Percentiles rank a stretch among this genome's conserved stretches.
These are phyloP conservation scores for Melanostoma mellinum DNA, from an alignment of 2,888 invertebrate genomes.

Conservation along the genomic window DNA sequence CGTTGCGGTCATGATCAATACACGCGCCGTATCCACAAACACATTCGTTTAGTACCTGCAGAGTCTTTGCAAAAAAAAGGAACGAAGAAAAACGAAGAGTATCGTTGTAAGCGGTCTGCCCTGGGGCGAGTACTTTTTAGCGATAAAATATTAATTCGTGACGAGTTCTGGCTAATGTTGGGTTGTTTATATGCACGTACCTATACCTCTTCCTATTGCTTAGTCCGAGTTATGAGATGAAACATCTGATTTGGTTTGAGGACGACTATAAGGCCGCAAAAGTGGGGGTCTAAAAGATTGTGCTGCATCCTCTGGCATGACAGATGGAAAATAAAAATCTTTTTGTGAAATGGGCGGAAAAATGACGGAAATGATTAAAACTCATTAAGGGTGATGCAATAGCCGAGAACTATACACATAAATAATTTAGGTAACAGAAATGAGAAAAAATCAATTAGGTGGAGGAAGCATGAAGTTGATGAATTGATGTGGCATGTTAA, in stretches of 20 bases:
- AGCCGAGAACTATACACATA: conserved; percentile 17
- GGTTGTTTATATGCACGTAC: conserved; percentile 56
- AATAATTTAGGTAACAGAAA: conserved; percentile 9
- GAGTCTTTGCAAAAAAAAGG: background rate
- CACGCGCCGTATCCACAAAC: conserved; percentile 42
- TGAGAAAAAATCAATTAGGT: conserved; percentile 17
- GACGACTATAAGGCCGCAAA: conserved; percentile 13
- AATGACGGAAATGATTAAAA: conserved; percentile 71
- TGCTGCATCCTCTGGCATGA: conserved; percentile 49
- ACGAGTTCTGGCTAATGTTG: conserved; percentile 70
- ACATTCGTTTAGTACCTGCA: background rate
- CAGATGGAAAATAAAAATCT: conserved; percentile 60
- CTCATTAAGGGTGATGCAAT: conserved; percentile 68
- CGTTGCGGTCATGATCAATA: conserved; percentile 67
- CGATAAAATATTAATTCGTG: conserved; percentile 74
- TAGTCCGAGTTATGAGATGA: conserved; percentile 42
- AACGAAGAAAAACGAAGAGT: conserved; percentile 11
- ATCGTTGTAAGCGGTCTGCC: conserved; percentile 61
- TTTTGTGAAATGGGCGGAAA: conserved; percentile 59
- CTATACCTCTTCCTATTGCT: conserved; percentile 38
- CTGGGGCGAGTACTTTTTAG: conserved; percentile 67
- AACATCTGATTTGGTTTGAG: conserved; percentile 58
- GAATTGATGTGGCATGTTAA: conserved; percentile 57
- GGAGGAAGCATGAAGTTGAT: conserved; percentile 59
- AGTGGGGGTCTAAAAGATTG: conserved; percentile 14